phyloP scores from a whole-genome alignment of 2,797 vertebrate species.

The Platalea minor region DNA sequence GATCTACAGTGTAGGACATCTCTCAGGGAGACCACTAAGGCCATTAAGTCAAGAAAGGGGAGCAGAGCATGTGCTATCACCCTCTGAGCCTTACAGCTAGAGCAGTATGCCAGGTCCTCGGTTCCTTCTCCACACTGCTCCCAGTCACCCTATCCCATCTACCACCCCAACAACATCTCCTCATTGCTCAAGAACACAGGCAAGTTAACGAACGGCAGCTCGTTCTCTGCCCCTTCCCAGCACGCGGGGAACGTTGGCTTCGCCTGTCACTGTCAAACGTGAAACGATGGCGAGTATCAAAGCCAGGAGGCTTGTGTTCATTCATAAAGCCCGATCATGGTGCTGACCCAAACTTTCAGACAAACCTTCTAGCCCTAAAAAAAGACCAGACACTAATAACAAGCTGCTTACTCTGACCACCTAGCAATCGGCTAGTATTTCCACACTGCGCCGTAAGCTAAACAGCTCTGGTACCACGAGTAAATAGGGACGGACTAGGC shows the following conservation, averaged over 20 bases:
- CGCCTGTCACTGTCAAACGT: not conserved
- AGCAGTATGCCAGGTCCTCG: not conserved
- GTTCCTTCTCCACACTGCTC: not conserved
- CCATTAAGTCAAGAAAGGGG: not conserved
- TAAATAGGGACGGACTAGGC: not conserved
- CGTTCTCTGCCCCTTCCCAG: not conserved
- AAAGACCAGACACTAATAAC: not conserved
- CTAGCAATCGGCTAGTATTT: not conserved
- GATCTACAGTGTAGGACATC: not conserved
- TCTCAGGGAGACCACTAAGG: not conserved
- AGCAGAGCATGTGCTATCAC: not conserved
- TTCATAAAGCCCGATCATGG: not conserved
- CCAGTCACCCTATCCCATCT: not conserved
- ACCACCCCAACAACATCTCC: not conserved
- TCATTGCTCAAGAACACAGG: not conserved
- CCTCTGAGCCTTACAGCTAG: not conserved
- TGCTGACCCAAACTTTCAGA: not conserved
- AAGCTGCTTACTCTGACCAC: not conserved
- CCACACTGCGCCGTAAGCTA: not conserved
- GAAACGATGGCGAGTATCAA: accelerated
- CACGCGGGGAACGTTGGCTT: accelerated
- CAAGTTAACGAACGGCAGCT: not conserved
- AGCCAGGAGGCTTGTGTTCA: not conserved
- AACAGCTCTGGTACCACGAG: not conserved
- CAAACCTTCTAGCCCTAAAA: not conserved